These are phyloP conservation scores for Aselliscus stoliczkanus DNA, from an alignment of 2,797 vertebrate species.

Conservation along the genomic window DNA sequence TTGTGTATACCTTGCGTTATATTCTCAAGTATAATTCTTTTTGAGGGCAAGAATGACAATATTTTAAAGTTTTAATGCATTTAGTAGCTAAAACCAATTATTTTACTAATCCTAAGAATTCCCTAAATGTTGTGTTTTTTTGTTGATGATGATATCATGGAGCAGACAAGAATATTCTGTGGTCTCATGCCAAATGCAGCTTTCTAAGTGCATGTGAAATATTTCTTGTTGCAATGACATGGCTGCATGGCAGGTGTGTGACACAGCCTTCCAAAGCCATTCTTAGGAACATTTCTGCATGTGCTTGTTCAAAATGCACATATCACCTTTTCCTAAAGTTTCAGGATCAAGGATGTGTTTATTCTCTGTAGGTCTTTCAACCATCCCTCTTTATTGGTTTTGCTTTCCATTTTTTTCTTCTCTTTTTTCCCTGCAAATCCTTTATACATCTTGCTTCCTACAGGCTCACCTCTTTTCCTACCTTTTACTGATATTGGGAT, in stretches of 20 bases:
- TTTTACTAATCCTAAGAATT: neutral
- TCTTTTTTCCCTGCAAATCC: neutral
- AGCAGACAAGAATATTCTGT: neutral
- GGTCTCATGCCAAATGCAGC: neutral
- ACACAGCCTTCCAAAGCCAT: neutral
- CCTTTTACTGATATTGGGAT: neutral
- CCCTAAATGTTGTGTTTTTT: neutral
- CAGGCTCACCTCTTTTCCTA: neutral
- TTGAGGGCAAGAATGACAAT: neutral
- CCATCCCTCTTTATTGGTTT: neutral
- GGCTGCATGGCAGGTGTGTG: neutral
- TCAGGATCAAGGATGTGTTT: neutral
- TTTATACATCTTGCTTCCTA: neutral
- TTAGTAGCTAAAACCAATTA: neutral
- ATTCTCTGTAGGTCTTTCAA: neutral
- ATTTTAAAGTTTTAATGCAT: neutral
- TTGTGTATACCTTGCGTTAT: neutral
- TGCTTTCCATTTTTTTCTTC: neutral
- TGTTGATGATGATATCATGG: neutral
- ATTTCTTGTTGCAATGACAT: neutral
- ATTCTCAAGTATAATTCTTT: neutral
- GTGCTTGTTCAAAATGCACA: neutral
- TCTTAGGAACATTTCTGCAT: neutral
- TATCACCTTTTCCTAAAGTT: neutral
- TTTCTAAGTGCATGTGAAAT: neutral